phyloP scores from a whole-genome alignment of 2,797 vertebrate genomes.

The Perodicticus potto region DNA sequence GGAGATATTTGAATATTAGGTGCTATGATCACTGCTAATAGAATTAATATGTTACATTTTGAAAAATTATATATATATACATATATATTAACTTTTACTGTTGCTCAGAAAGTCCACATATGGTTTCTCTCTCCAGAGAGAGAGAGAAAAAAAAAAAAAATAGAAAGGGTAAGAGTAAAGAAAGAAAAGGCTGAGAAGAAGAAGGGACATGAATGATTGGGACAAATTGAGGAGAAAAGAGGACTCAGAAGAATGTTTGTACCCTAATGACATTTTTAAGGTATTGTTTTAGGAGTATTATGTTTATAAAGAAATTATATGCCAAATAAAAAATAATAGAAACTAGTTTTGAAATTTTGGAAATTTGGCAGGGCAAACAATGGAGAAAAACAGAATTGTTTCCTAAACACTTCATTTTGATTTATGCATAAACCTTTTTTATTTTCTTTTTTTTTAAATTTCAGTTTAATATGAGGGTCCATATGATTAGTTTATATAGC shows the following conservation, averaged over 20 bases:
- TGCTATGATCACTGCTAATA: background rate
- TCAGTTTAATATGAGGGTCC: no score
- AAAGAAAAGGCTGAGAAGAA: background rate
- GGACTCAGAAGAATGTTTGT: background rate
- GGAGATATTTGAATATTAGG: background rate
- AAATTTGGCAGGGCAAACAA: background rate
- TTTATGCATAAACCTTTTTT: background rate
- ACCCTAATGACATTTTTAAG: background rate
- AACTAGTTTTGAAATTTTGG: background rate
- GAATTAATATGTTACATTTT: background rate
- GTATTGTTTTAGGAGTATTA: background rate
- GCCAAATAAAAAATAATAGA: background rate
- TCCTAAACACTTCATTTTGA: conserved; percentile 3
- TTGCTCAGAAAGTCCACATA: background rate
- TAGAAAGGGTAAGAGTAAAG: background rate
- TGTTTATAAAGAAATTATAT: background rate
- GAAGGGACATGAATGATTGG: background rate
- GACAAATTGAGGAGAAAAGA: background rate
- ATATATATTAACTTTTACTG: background rate
- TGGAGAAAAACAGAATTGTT: background rate
- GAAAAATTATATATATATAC: background rate
- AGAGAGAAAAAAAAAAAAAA: background rate
- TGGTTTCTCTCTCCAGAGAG: background rate
- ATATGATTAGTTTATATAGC: no score
- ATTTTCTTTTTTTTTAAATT: no score